A percentile compares a stretch with the other conserved stretches of the same genome.
Evolutionary conservation across 1,140 invertebrate genomes (phyloP).

Genomic region (Drosophila kikkawai): DNA sequence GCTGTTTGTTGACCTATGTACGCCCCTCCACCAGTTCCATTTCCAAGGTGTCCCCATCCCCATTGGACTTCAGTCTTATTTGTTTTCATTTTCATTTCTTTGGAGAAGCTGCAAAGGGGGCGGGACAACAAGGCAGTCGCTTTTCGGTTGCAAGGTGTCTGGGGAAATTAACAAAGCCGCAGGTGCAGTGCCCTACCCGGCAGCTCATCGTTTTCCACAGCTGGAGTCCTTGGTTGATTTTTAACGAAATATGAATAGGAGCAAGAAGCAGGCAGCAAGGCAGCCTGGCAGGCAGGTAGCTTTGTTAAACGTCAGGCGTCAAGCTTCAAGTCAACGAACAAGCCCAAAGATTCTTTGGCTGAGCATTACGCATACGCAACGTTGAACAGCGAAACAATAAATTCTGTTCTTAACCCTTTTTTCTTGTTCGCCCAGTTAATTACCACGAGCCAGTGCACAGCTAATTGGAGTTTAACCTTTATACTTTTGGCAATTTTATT

Average conservation of each 20-base stretch:
- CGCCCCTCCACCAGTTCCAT: constrained; percentile 8
- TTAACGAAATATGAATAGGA: constrained; percentile 74
- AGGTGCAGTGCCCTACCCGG: constrained; percentile 46
- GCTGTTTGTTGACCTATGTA: constrained; percentile 39
- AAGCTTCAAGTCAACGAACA: constrained; percentile 42
- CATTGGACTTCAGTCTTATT: constrained; percentile 52
- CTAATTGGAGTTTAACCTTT: constrained; percentile 69
- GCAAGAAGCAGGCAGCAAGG: background rate
- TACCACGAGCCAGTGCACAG: constrained; percentile 63
- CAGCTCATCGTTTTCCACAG: background rate
- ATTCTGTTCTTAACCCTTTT: constrained; percentile 34
- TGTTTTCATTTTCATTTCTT: constrained; percentile 68
- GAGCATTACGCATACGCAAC: constrained; percentile 74
- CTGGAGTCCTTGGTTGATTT: constrained; percentile 47
- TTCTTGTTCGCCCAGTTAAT: constrained; percentile 59
- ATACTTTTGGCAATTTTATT: constrained; percentile 41
- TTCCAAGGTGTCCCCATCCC: constrained; percentile 18
- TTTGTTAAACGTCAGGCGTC: constrained; percentile 24
- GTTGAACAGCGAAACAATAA: constrained; percentile 59
- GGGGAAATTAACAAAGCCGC: constrained; percentile 78
- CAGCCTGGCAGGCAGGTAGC: background rate
- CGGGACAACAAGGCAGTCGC: constrained; percentile 1
- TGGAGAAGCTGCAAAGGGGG: constrained; percentile 18
- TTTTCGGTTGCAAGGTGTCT: constrained; percentile 68
- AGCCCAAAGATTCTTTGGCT: constrained; percentile 17